Conservation (phyloP, 2,797 vertebrate species). For the Gymnoscopelus microlampas region DNA sequence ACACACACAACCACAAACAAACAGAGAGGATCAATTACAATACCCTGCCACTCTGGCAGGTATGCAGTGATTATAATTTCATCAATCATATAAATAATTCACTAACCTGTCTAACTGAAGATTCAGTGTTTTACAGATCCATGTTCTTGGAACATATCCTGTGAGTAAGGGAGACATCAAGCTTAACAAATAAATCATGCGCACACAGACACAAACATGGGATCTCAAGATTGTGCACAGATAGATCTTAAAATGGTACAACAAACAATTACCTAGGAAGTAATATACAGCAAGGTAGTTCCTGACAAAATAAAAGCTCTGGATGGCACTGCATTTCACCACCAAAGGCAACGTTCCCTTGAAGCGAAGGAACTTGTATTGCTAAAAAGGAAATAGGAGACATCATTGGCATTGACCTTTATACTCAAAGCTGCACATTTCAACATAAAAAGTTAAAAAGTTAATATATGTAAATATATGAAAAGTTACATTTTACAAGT, state of each 20-base stretch:
- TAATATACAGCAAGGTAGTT: constrained; percentile 89
- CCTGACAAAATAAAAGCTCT: constrained; percentile 89
- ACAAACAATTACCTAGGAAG: constrained; percentile 88
- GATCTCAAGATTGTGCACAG: neutral
- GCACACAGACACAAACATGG: neutral
- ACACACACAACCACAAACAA: too few species aligned
- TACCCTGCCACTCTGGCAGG: too few species aligned
- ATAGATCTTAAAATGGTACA: neutral
- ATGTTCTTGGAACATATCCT: constrained; percentile 91
- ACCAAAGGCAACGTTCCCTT: constrained; percentile 87
- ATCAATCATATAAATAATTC: neutral
- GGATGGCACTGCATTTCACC: constrained; percentile 87
- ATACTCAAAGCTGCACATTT: neutral
- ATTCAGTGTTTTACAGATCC: constrained; percentile 89
- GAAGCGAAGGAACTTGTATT: constrained; percentile 94
- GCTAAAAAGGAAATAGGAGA: constrained; percentile 75
- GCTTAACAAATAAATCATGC: neutral
- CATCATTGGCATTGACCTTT: neutral
- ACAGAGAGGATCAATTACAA: too few species aligned
- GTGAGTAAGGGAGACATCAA: constrained; percentile 5
- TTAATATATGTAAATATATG: constrained; percentile 4
- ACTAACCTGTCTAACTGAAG: constrained; percentile 86
- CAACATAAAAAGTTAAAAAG: neutral
- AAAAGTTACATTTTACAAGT: neutral
- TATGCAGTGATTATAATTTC: too few species aligned